Evolutionary conservation across 2,888 invertebrate species (phyloP), one percentile per base, ranked within the genome.

Genomic region (Acrocera orbiculus): DNA sequence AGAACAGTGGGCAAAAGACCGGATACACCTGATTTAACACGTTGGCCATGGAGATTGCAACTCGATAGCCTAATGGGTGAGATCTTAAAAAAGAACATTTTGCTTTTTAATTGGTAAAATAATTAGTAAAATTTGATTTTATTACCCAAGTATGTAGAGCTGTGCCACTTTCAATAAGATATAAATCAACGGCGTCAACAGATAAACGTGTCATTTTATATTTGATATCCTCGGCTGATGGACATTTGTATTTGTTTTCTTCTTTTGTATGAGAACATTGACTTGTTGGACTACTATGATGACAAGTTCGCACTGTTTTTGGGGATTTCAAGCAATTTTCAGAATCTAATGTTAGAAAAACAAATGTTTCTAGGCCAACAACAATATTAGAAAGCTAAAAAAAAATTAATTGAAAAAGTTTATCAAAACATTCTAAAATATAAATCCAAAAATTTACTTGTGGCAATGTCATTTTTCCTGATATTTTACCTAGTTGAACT

Each of bases 1-100:
- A 69, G 59, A 40, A 87, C 70, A 42, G 76, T 73, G 2, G 86
- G 82, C 39, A 93, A 58, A 29, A 93, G 66, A 5, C 80, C 81
- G 4, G 90, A 90, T 17, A 92, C 69, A 2, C 93, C 93, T 3
- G 81, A 78, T 45, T 83, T 81, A 20, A 87, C 87, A 48, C 85
- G 81, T 43, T 81, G 76, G 1, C 92, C 90, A 51, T 95, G 93
- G n/a, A 95, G 67, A 63, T 95, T 95, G 52, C 95, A 95, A 30
- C 79, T 83, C 15, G 90, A 78, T 39, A 92, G 58, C 31, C 92
- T 71, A 22, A 92, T 69, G 2, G 93, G 92, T 14, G 83, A 85
- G 45, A 87, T 67, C 71, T 73, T 23, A 11, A 23, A 11, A 23
- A 23, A 19, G 44, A 11, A 6, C 5, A 19, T 19, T 19, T 19